These are phyloP conservation scores for Cirrhinus mrigala DNA, from an alignment of 2,797 vertebrate species.

Conservation along the genomic window DNA sequence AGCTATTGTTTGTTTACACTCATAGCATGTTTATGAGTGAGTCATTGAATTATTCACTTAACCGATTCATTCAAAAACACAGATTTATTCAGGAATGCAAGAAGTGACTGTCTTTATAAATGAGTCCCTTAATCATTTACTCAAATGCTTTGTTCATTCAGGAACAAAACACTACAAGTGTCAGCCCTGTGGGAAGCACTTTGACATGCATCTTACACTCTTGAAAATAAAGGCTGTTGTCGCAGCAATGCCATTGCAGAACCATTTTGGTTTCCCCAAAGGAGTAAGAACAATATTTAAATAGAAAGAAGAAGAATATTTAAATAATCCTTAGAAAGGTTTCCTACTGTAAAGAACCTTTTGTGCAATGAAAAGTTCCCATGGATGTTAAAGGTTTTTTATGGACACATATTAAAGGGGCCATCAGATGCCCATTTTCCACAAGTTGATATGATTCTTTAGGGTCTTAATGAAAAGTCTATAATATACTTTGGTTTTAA, in stretches of 20 bases:
- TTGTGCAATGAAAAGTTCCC: not conserved
- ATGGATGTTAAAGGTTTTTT: not conserved
- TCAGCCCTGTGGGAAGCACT: not conserved
- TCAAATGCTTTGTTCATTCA: not conserved
- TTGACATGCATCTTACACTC: not conserved
- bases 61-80: not conserved
- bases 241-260: not conserved
- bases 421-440: not conserved
- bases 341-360: not conserved
- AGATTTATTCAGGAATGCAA: not conserved
- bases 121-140: not conserved
- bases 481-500: too few relatives aligned
- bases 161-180: not conserved
- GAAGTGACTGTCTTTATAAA: not conserved
- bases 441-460: too few relatives aligned
- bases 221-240: not conserved
- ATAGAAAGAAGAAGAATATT: not conserved
- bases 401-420: too few relatives aligned
- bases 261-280: not conserved
- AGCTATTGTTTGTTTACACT: too few relatives aligned
- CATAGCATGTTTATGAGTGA: not conserved
- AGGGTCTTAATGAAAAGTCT: too few relatives aligned
- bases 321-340: not conserved
- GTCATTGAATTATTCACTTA: not conserved
- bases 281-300: too few relatives aligned